Evolutionary conservation across 2,113 vertebrate genomes (phyloP).

Genomic region (Bostrychus sinensis): DNA sequence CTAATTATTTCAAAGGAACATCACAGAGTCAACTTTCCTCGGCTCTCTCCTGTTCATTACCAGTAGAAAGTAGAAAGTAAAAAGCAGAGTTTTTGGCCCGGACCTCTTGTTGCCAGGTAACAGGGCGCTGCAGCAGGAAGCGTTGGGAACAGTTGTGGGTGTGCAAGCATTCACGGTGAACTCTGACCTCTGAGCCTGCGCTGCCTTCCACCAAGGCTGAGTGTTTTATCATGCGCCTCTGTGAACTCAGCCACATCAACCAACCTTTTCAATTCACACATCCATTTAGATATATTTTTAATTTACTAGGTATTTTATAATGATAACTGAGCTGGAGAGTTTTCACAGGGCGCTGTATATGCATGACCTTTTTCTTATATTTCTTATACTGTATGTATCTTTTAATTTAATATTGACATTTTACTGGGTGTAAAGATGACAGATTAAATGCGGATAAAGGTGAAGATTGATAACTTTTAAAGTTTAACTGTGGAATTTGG

Average conservation of each 20-base stretch:
- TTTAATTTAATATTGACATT: no score
- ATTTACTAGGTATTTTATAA: not conserved
- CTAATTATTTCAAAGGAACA: not conserved
- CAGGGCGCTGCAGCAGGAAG: slow-evolving; percentile 48
- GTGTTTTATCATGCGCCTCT: slow-evolving; percentile 36
- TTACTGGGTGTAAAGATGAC: no score
- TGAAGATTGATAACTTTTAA: no score
- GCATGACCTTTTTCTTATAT: not conserved
- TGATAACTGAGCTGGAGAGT: not conserved
- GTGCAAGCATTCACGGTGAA: slow-evolving; percentile 47
- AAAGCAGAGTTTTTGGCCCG: slow-evolving; percentile 11
- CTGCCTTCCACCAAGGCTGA: slow-evolving; percentile 42
- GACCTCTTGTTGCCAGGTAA: slow-evolving; percentile 59
- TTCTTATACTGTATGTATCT: no score
- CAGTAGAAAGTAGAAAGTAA: not conserved
- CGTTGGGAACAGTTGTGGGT: slow-evolving; percentile 40
- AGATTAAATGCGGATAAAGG: no score
- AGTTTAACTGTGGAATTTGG: no score
- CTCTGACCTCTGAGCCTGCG: slow-evolving; percentile 46
- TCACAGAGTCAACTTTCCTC: slow-evolving; percentile 11
- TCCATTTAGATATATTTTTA: not conserved
- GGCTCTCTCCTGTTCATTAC: slow-evolving; percentile 16
- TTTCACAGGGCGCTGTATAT: slow-evolving; percentile 14
- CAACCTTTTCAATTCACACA: not conserved
- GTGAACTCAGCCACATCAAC: slow-evolving; percentile 18